These are phyloP conservation scores for Melanostoma scalare DNA, from an alignment of 2,888 invertebrate genomes.

Conservation along the genomic window DNA sequence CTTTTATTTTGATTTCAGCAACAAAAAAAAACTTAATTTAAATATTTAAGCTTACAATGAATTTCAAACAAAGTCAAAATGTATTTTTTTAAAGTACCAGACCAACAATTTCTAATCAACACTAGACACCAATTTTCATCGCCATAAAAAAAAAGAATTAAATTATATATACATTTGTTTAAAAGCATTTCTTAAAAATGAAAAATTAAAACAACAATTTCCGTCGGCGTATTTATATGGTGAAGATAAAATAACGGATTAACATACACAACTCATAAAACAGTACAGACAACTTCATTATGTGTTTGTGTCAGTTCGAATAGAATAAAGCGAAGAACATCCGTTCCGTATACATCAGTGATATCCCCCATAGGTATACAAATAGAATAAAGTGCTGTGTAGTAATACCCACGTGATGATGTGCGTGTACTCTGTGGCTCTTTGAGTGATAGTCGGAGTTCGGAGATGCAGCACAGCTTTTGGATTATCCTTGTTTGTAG, in stretches of 20 bases:
- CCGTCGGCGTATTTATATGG: neutral
- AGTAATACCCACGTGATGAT: constrained; percentile 9
- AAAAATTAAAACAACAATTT: too few relatives aligned
- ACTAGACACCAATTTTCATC: too few relatives aligned
- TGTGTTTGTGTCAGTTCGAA: constrained; percentile 12
- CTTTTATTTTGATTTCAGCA: too few relatives aligned
- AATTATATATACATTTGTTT: too few relatives aligned
- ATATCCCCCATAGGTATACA: constrained; percentile 23
- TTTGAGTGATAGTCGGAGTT: constrained; percentile 4
- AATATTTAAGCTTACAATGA: too few relatives aligned
- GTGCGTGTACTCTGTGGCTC: constrained; percentile 1
- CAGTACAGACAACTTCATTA: neutral
- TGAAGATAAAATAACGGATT: constrained; percentile 29
- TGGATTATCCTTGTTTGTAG: constrained; percentile 69
- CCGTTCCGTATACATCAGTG: constrained; percentile 8
- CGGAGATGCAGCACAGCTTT: constrained; percentile 49
- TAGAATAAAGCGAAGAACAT: neutral
- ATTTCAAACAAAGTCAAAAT: too few relatives aligned
- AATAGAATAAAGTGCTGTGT: constrained; percentile 22
- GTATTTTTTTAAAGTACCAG: too few relatives aligned
- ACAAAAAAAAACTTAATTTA: too few relatives aligned
- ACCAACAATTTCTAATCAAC: too few relatives aligned
- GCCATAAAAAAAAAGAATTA: too few relatives aligned
- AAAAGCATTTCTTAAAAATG: too few relatives aligned
- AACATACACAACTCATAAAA: constrained; percentile 40